Percentiles rank a stretch among this genome's conserved stretches.
These are phyloP conservation scores for Pterostichus madidus DNA, from an alignment of 2,888 invertebrate genomes.

Conservation along the genomic window DNA sequence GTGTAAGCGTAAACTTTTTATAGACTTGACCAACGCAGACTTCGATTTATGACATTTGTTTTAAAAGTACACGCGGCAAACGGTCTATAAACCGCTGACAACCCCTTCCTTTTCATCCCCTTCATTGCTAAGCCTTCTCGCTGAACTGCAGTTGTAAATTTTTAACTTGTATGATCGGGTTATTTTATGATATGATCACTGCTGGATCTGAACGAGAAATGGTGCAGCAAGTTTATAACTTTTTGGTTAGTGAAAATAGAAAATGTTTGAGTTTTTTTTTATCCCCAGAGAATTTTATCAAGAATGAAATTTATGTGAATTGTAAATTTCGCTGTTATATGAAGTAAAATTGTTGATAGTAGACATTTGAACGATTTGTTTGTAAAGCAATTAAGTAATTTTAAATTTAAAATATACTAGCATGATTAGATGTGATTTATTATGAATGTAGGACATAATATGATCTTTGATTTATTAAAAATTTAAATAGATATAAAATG, in stretches of 20 bases:
- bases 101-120: slow-evolving; percentile 52
- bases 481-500: no score
- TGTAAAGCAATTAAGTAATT: no score
- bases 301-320: slow-evolving; percentile 23
- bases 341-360: slow-evolving; percentile 16
- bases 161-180: slow-evolving; percentile 66
- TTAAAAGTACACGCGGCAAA: slow-evolving; percentile 66
- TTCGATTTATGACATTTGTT: slow-evolving; percentile 59
- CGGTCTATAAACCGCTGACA: slow-evolving; percentile 64
- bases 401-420: no score
- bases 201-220: slow-evolving; percentile 56
- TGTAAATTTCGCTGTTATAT: slow-evolving; percentile 18
- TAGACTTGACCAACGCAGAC: slow-evolving; percentile 54
- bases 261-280: slow-evolving; percentile 46
- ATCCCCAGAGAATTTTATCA: neutral
- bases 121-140: slow-evolving; percentile 68
- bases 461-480: no score
- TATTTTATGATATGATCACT: slow-evolving; percentile 58
- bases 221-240: slow-evolving; percentile 41
- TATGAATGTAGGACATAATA: no score
- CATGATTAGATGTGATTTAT: no score
- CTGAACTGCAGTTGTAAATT: slow-evolving; percentile 67
- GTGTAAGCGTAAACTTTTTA: slow-evolving; percentile 56
- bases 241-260: slow-evolving; percentile 50
- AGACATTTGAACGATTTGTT: neutral